Evolutionary conservation across 2,797 vertebrate genomes (phyloP), one percentile per base, ranked within the genome.

Genomic region (Urosaurus nigricauda): DNA sequence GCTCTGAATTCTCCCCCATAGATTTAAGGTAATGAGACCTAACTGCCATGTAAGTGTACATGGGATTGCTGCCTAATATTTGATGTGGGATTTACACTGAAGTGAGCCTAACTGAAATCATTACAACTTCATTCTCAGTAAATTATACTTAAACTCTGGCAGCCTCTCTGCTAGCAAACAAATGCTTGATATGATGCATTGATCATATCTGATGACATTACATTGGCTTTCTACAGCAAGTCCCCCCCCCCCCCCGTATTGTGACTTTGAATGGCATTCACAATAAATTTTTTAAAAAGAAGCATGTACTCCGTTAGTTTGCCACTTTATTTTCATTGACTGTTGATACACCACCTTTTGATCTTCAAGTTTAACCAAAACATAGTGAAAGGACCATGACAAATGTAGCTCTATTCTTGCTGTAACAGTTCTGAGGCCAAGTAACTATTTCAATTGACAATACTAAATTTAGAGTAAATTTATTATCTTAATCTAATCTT

Each of bases 371-470:
- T 56, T 84, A 35, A 56, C 51, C 17, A 78, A 77, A 74, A 88
- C 8, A 37, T 35, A 68, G n/a, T 24, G 40, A 79, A 79, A 88
- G 51, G 17, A 40, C 1, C 37, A 35, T 4, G 29, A 65, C 29
- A 84, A 47, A 56, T 93, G 47, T 43, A 83, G 32, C 60, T 93
- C 90, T 92, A 87, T 92, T 88, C 86, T 89, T 43, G 85, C 83
- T 79, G 70, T 73, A 87, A 86, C 83, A 89, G 85, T 87, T 93
- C 90, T 93, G 63, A 37, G 84, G 53, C 26, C 7, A 87, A 79
- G 79, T 90, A 87, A 90, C 93, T 84, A 88, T 85, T 93, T 94
- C 90, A 92, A n/a, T 90, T 92, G 83, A 92, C 78, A 37, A 70
- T 37, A 89, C 75, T 81, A 91, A 75, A 1, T 29, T 89, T 84